Base-by-base conservation (phyloP, 2,888 invertebrate genomes). In the Acanthosepion pharaonis region DNA sequence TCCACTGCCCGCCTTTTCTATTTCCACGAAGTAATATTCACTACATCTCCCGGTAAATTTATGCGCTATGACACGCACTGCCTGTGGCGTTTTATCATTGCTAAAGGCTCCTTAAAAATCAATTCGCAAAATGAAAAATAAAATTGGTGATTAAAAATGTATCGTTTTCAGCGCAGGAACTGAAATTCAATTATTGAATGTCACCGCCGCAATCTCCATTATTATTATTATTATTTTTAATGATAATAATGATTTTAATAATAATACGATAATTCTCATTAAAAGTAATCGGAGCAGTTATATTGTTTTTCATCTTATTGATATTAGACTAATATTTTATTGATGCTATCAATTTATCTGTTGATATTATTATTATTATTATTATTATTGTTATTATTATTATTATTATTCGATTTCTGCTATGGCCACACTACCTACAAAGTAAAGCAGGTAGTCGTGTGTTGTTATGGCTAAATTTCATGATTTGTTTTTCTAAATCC, bases 71-170 rank as follows among this genome's bases (percentile, higher is more conserved):
- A n/a, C 78, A 78, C 78, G 78, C 78, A 78, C 9, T n/a, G n/a
- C 78, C 78, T 9, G 11, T 11, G n/a, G 78, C 78, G 15, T 78
- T n/a, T 78, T 9, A 15, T 78, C 78, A 33, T n/a, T 78, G 78
- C n/a, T 78, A n/a, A 11, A 78, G 78, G 78, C n/a, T 78, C n/a
- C 8, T n/a, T n/a, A n/a, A n/a, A 78, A n/a, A 78, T 78, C 15
- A n/a, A 78, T 78, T 78, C 18, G 33, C 6, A 78, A 78, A 78
- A 78, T 33, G n/a, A 78, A 78, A 78, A n/a, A 78, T 78, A 78
- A 78, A 78, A 78, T 78, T n/a, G 78, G n/a, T 78, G 78, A 78
- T 78, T 78, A 78, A 78, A 78, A 78, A n/a, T n/a, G 78, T 33
- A 78, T 78, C 78, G 33, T n/a, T 78, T 78, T n/a, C 78, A 78